Conservation (phyloP, 64 coral and sea anemone species). For the Stichodactyla helianthus region DNA sequence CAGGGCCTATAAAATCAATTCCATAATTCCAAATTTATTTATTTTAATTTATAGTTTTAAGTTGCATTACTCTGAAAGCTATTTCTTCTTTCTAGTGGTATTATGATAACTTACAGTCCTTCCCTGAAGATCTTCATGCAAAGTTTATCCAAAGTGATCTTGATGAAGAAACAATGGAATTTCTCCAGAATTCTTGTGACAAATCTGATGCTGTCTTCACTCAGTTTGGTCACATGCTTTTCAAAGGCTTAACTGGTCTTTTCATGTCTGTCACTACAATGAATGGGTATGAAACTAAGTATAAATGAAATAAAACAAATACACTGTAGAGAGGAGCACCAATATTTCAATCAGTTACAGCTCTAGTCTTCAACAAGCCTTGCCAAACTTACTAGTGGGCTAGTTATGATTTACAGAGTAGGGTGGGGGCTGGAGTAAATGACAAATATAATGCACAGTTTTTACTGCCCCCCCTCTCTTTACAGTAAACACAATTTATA, state of each 20-base stretch:
- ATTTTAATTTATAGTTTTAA: too few relatives aligned
- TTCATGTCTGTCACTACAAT: slow-evolving; percentile 88
- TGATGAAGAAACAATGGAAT: slow-evolving; percentile 56
- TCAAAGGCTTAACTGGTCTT: slow-evolving; percentile 67
- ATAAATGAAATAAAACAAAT: background rate
- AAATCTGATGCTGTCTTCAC: slow-evolving; percentile 91
- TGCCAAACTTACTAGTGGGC: too few relatives aligned
- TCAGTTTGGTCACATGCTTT: slow-evolving; percentile 64
- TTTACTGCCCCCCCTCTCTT: too few relatives aligned
- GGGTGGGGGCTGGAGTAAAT: too few relatives aligned
- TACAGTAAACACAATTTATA: too few relatives aligned
- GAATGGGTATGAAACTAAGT: slow-evolving; percentile 67
- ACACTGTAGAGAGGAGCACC: too few relatives aligned
- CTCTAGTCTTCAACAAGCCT: too few relatives aligned
- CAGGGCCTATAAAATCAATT: too few relatives aligned
- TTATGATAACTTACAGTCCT: slow-evolving; percentile 15
- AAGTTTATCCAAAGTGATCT: slow-evolving; percentile 88
- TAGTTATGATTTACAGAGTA: too few relatives aligned
- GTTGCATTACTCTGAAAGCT: background rate
- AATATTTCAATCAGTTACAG: too few relatives aligned
- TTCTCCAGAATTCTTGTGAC: slow-evolving; percentile 65
- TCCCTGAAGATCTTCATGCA: slow-evolving; percentile 33
- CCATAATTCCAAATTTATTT: too few relatives aligned
- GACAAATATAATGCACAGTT: too few relatives aligned
- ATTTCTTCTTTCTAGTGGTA: slow-evolving; percentile 74